phyloP scores from a whole-genome alignment of 2,113 vertebrate genomes.

The Myiozetetes cayanensis region DNA sequence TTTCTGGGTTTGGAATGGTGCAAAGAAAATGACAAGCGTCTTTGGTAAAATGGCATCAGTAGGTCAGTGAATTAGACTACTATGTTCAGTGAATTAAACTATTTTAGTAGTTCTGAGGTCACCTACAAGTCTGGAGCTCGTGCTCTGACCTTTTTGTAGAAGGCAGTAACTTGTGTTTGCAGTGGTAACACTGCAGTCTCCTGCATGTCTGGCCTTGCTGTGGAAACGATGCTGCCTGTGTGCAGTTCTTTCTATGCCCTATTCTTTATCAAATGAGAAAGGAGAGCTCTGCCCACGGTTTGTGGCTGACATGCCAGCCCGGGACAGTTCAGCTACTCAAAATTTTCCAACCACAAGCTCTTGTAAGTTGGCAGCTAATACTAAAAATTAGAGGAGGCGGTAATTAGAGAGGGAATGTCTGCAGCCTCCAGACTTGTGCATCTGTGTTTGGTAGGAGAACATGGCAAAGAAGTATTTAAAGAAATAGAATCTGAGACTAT shows the following conservation, averaged over 20 bases:
- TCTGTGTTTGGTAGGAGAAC: background rate
- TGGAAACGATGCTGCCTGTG: background rate
- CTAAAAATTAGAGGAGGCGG: background rate
- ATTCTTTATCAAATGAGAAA: constrained; percentile 26
- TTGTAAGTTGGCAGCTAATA: constrained; percentile 21
- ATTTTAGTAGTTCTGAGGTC: constrained; percentile 42
- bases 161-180: constrained; percentile 24
- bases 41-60: constrained; percentile 9
- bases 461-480: background rate
- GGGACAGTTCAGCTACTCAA: constrained; percentile 30
- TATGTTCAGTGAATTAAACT: constrained; percentile 6
- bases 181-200: background rate
- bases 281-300: background rate
- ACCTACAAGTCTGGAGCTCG: constrained; percentile 13
- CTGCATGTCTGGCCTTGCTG: background rate
- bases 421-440: background rate
- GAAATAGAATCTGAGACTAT: background rate
- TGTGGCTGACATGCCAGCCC: background rate
- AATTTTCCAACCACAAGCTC: constrained; percentile 47
- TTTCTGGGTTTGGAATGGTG: background rate
- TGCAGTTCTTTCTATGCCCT: background rate
- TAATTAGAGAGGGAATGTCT: background rate
- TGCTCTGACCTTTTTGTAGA: constrained; percentile 42
- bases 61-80: background rate
- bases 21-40: background rate